phyloP scores from a whole-genome alignment of 1,140 invertebrate genomes.

The Nasonia vitripennis region DNA sequence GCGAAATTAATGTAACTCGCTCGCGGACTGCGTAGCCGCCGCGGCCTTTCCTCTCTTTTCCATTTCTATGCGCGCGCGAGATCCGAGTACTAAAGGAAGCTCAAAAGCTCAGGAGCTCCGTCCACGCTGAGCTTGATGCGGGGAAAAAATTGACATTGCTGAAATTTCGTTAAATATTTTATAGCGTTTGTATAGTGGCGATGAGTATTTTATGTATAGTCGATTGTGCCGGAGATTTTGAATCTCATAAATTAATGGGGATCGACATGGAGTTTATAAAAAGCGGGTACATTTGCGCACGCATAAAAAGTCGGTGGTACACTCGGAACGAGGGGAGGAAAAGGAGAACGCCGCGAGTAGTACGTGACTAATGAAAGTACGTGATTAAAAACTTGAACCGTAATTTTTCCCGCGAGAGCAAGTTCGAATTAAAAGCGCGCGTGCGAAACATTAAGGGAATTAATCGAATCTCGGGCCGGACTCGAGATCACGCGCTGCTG shows the following conservation, averaged over 20 bases:
- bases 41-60: conserved; percentile 4
- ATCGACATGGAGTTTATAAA: no score
- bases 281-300: no score
- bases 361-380: conserved; percentile 68
- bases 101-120: not conserved
- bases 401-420: conserved; percentile 61
- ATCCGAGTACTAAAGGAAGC: not conserved
- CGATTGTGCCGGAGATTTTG: no score
- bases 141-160: not conserved
- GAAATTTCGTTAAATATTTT: not conserved
- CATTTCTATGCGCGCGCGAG: conserved; percentile 4
- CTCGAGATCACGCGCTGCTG: not conserved
- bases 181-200: not conserved
- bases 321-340: not conserved
- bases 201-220: no score
- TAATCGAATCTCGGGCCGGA: not conserved
- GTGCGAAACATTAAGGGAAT: conserved; percentile 36
- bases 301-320: not conserved
- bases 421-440: conserved; percentile 59
- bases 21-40: not conserved
- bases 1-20: conserved; percentile 43
- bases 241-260: no score
- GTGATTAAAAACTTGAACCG: conserved; percentile 69
- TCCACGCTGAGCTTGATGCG: not conserved
- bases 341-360: conserved; percentile 53